Evolutionary conservation across 2,888 invertebrate species (phyloP), one percentile per base, ranked within the genome.

Genomic region (Carterocephalus palaemon): DNA sequence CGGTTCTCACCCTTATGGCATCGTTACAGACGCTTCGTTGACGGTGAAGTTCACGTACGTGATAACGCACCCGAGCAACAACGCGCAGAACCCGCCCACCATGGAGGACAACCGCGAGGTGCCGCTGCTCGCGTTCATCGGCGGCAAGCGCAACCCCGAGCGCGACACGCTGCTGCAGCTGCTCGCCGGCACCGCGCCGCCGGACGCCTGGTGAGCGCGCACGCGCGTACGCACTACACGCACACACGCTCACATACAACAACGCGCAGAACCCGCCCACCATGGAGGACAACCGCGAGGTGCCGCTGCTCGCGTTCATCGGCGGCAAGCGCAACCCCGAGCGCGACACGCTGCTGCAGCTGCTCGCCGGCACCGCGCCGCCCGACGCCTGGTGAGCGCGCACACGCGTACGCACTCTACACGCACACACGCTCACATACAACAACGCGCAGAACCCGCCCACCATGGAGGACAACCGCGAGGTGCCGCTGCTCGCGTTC

Each of bases 51-150:
- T 94, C 49, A 91, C 92, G 5, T 95, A 93, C 88, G 89, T 91
- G 45, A 89, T 96, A 34, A 91, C 92, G 0, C 91, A 95, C 49
- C 90, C 89, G 58, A 91, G 91, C 26, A 92, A 92, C 58, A 92
- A 91, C 38, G 91, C 92, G 38, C 92, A 93, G 51, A 90, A 91
- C 53, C 89, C 91, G 26, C 93, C 92, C 24, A 88, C 90, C 1
- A 90, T 93, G 39, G 89, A 90, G 22, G 89, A 89, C 36, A 86
- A 88, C 53, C 87, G 90, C 10, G 89, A 90, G 54, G 88, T 91
- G 46, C 70, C 76, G n/a, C 66, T 95, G 36, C 68, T 74, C 1
- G 84, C 91, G 0, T 75, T 64, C 42, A 57, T 82, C 1, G 70
- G 87, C 45, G 88, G 78, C 0, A 47, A 49, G 5, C 76, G 88